phyloP scores from a whole-genome alignment of 2,797 vertebrate genomes.

The Etheostoma perlongum region DNA sequence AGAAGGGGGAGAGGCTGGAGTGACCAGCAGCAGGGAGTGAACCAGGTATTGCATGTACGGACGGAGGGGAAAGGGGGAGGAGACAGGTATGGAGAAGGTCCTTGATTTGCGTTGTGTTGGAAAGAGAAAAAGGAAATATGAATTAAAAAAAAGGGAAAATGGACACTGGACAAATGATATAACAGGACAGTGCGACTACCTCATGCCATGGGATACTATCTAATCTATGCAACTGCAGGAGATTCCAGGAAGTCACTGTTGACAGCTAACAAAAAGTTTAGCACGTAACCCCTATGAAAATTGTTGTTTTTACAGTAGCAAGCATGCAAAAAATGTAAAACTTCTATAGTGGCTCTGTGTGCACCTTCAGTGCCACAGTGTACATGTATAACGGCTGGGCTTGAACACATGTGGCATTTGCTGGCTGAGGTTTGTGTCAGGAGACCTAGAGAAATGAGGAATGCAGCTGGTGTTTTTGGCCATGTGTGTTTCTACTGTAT shows the following conservation, averaged over 20 bases:
- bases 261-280: neutral
- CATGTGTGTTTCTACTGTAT: conserved; percentile 49
- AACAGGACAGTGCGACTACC: neutral
- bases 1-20: conserved; percentile 17
- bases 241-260: neutral
- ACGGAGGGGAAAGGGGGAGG: neutral
- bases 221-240: neutral
- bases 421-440: conserved; percentile 16
- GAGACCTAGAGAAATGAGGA: conserved; percentile 48
- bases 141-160: conserved; percentile 1
- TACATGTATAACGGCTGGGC: neutral
- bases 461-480: conserved; percentile 58
- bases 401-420: conserved; percentile 26
- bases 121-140: neutral
- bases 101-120: neutral
- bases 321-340: neutral
- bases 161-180: neutral
- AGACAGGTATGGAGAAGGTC: neutral
- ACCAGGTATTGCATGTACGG: conserved; percentile 11
- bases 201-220: neutral
- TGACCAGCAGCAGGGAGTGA: neutral
- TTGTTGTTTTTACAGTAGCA: neutral
- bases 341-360: neutral
- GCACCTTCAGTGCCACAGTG: conserved; percentile 2
- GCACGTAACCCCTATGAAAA: neutral